Conservation (phyloP, 1,140 invertebrate species). For the Drosophila sturtevanti region DNA sequence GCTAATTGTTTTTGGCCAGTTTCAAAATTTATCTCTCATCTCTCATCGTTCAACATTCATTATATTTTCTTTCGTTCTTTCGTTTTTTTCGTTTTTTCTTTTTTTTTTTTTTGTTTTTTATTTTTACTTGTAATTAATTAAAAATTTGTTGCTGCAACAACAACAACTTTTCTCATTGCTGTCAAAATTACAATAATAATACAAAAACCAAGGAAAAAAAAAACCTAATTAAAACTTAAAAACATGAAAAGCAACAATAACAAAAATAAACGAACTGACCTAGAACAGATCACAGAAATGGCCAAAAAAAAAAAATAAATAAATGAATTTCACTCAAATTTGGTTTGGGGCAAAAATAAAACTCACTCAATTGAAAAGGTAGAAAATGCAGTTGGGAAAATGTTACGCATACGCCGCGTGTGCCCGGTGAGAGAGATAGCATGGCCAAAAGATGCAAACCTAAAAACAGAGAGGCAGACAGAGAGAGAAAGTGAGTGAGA, state of each 20-base stretch:
- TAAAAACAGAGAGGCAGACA: background rate
- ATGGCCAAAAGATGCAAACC: conserved; percentile 25
- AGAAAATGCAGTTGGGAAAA: conserved; percentile 61
- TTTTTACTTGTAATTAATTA: conserved; percentile 74
- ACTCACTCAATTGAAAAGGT: conserved; percentile 26
- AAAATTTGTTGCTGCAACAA: conserved; percentile 53
- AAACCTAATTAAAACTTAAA: conserved; percentile 78
- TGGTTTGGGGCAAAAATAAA: conserved; percentile 11
- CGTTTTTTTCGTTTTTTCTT: too few relatives aligned
- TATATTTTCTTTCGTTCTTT: conserved; percentile 17
- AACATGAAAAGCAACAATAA: conserved; percentile 40
- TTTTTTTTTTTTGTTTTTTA: too few relatives aligned
- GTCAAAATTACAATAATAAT: conserved; percentile 57
- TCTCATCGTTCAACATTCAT: conserved; percentile 18
- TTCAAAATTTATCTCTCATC: conserved; percentile 33
- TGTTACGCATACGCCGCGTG: conserved; percentile 75
- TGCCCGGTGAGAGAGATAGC: conserved; percentile 17
- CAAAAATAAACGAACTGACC: conserved; percentile 35
- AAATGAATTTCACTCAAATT: conserved; percentile 48
- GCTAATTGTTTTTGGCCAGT: conserved; percentile 40
- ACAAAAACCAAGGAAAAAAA: conserved; percentile 52
- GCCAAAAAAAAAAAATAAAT: conserved; percentile 26
- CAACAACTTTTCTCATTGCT: conserved; percentile 59
- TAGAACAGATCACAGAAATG: conserved; percentile 47
- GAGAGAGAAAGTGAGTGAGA: conserved; percentile 17